These are phyloP conservation scores for Dendrolimus punctatus DNA, from an alignment of 1,140 invertebrate genomes.

Conservation along the genomic window DNA sequence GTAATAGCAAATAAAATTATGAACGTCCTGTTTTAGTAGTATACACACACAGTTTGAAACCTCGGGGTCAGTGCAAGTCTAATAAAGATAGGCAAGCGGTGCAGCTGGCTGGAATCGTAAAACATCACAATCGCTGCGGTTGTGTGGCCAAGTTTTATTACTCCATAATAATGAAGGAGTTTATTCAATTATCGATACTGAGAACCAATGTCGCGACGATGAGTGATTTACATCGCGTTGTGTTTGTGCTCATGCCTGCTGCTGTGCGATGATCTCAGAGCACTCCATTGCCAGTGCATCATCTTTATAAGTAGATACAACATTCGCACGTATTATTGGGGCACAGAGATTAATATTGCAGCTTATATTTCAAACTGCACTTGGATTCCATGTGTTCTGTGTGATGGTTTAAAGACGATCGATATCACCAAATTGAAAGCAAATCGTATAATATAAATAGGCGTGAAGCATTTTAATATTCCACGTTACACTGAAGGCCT, in stretches of 20 bases:
- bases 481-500: no score
- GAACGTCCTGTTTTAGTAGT: slow-evolving; percentile 5
- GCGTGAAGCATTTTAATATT: no score
- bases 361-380: no score
- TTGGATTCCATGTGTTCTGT: no score
- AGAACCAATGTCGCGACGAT: slow-evolving; percentile 50
- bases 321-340: no score
- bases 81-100: slow-evolving; percentile 62
- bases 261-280: slow-evolving; percentile 23
- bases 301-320: no score
- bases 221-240: slow-evolving; percentile 45
- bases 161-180: slow-evolving; percentile 62
- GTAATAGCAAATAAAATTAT: background rate
- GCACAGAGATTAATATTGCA: no score
- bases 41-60: slow-evolving; percentile 16
- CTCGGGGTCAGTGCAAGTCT: slow-evolving; percentile 50
- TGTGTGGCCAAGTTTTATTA: slow-evolving; percentile 57
- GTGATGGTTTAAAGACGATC: no score
- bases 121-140: slow-evolving; percentile 52
- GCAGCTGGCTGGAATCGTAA: slow-evolving; percentile 61
- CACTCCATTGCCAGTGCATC: background rate
- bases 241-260: slow-evolving; percentile 5
- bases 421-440: no score
- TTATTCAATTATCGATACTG: slow-evolving; percentile 66
- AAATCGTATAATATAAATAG: no score